Base-by-base conservation (phyloP, 2,797 vertebrate species). In the Orientallactaga sibirica region DNA sequence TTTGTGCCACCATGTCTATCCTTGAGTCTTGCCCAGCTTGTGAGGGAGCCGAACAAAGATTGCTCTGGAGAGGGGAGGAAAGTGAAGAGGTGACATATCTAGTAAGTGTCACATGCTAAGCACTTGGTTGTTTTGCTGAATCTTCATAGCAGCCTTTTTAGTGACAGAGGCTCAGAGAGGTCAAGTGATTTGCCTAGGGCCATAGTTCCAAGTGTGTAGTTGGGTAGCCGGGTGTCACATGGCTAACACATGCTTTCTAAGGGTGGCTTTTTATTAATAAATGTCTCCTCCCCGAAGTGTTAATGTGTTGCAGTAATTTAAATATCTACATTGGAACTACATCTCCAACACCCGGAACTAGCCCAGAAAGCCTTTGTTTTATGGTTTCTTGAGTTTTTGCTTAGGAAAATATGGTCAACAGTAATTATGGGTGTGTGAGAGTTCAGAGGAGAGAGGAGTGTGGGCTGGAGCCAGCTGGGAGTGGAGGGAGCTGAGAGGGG, bases 371-470 rank as follows among this genome's bases (percentile, higher is more conserved):
- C 76, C 82, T 94, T 94, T 81, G 94, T 93, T 94, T 88, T 91
- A 80, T 41, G 73, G 73, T 83, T 95, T 75, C 86, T 94, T 77
- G 77, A 67, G 24, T 77, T 95, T 87, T 79, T 73, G 92, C 95
- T 91, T 94, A 3, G 78, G 95, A 94, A 96, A 94, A 84, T 89
- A 86, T 66, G 92, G 95, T 93, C 87, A 73, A 12, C 84, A n/a
- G 20, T 97, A 93, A 96, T 95, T 88, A 96, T 37, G 95, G 95
- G 96, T 94, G 76, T 86, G 25, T 5, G 12, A 52, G 81, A 86
- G 93, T 96, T 97, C 94, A 93, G 92, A 93, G 92, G 48, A 81
- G 62, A 5, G 29, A n/a, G 62, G 82, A 2, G 1, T 9, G 92
- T 94, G 95, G 95, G 92, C 68, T 58, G 82, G 43, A 73, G 68